Percentiles rank a stretch among this genome's conserved stretches.
Evolutionary conservation across 2,888 invertebrate genomes (phyloP).

Genomic region (Camponotus fellah): DNA sequence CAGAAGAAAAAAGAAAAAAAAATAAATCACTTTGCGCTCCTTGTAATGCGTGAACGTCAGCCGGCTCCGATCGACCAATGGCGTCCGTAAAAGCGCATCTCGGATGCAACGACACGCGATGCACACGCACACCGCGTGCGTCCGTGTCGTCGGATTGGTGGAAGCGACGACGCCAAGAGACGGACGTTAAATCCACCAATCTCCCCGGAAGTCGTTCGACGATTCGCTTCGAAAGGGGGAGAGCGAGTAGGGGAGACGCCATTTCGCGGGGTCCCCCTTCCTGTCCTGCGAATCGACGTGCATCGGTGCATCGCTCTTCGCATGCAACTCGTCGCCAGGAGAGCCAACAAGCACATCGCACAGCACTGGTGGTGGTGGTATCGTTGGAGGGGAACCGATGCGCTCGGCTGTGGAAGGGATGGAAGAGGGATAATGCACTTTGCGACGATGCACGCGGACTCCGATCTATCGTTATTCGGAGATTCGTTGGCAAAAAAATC

Average conservation of each 20-base stretch:
- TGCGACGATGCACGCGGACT: conserved; percentile 56
- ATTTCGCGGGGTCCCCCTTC: conserved; percentile 54
- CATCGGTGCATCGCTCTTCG: conserved; percentile 69
- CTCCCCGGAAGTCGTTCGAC: conserved; percentile 38
- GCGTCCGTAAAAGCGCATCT: neutral
- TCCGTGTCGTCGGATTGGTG: conserved; percentile 60
- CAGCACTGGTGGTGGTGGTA: conserved; percentile 47
- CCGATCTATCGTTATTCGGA: neutral
- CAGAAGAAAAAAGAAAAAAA: neutral
- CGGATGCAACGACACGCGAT: conserved; percentile 36
- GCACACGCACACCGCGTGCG: conserved; percentile 45
- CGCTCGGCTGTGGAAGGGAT: conserved; percentile 67
- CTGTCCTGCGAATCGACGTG: conserved; percentile 62
- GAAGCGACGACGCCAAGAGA: conserved; percentile 48
- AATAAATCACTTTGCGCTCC: neutral
- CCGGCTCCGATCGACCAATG: conserved; percentile 19
- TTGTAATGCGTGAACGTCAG: neutral
- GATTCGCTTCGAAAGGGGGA: conserved; percentile 1
- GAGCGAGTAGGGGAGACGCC: conserved; percentile 39
- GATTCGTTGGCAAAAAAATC: neutral
- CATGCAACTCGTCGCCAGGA: conserved; percentile 64
- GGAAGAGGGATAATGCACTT: conserved; percentile 81
- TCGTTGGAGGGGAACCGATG: conserved; percentile 39
- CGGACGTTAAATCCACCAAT: conserved; percentile 45
- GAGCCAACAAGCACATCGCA: conserved; percentile 66